A percentile compares a stretch with the other conserved stretches of the same genome.
These are phyloP conservation scores for Bufo gargarizans DNA, from an alignment of 2,113 vertebrate species.

Conservation along the genomic window DNA sequence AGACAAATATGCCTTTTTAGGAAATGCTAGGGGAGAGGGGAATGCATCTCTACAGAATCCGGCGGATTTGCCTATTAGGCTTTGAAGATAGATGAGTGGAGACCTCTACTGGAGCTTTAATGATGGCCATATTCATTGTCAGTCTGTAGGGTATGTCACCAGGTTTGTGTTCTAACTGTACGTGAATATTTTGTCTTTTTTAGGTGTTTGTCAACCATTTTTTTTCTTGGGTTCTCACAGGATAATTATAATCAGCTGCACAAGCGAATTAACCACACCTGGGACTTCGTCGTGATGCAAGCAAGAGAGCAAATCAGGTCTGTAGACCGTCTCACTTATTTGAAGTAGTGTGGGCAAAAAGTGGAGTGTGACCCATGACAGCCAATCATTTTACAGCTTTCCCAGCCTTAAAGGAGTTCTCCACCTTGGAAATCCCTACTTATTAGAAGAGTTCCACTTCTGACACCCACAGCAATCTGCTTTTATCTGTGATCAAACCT, in stretches of 20 bases:
- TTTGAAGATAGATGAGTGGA: too few species aligned
- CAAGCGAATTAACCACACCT: conserved; percentile 89
- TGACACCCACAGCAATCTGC: too few species aligned
- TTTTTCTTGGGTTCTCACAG: conserved; percentile 64
- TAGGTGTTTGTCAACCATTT: not conserved
- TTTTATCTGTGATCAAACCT: too few species aligned
- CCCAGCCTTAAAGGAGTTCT: not conserved
- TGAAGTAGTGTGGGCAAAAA: not conserved
- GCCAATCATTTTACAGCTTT: not conserved
- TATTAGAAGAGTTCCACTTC: not conserved
- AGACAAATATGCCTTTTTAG: not conserved
- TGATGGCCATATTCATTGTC: not conserved
- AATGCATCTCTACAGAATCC: not conserved
- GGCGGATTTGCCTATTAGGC: not conserved
- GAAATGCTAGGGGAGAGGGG: not conserved
- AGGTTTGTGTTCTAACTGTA: not conserved
- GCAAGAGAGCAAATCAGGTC: conserved; percentile 93
- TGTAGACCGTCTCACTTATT: conserved; percentile 43
- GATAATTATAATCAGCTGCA: conserved; percentile 86
- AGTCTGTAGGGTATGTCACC: not conserved
- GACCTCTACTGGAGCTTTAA: too few species aligned
- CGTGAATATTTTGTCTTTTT: not conserved
- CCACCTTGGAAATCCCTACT: not conserved
- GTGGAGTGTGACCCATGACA: not conserved
- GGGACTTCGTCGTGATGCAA: conserved; percentile 97